phyloP scores from a whole-genome alignment of 2,113 vertebrate species.

The Petrocephalus microphthalmus region DNA sequence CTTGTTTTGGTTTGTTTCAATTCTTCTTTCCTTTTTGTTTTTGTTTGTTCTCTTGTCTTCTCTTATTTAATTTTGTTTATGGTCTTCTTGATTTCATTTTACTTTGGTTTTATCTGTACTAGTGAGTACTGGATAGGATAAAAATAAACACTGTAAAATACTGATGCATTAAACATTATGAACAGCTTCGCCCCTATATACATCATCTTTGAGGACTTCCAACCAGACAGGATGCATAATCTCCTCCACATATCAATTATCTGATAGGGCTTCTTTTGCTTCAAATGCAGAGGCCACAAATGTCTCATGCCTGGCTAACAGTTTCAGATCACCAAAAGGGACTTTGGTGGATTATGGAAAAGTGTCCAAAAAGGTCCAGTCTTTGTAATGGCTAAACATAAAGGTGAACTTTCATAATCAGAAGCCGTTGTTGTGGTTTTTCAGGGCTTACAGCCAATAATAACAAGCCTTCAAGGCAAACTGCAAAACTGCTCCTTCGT shows the following conservation, averaged over 20 bases:
- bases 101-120: background rate
- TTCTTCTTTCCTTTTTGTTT: background rate
- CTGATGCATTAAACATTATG: background rate
- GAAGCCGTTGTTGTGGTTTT: background rate
- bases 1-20: background rate
- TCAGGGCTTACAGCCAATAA: background rate
- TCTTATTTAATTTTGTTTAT: background rate
- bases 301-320: background rate
- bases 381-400: background rate
- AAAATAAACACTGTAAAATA: background rate
- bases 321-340: background rate
- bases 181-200: background rate
- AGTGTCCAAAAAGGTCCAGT: background rate
- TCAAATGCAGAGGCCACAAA: background rate
- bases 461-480: constrained; percentile 2
- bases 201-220: background rate
- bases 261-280: background rate
- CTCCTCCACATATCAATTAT: background rate
- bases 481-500: constrained; percentile 8
- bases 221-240: background rate
- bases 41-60: background rate
- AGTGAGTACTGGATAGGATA: background rate
- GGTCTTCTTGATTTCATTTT: background rate
- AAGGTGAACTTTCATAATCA: background rate
- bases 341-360: background rate